phyloP scores from a whole-genome alignment of 2,113 vertebrate species.

The Monopterus albus region DNA sequence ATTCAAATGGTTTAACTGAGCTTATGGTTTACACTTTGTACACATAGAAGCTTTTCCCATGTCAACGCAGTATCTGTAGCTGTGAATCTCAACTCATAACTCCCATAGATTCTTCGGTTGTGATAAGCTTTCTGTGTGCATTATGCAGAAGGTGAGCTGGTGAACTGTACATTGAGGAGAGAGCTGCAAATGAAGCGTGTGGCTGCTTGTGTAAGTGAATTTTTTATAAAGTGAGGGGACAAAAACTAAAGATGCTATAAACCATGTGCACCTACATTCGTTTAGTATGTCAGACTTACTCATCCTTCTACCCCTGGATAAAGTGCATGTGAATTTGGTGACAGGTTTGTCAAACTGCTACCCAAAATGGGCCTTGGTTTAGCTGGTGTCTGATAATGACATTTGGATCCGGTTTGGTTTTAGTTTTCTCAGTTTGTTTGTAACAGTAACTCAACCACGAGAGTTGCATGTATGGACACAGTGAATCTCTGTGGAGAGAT shows the following conservation, averaged over 20 bases:
- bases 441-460: constrained; percentile 90
- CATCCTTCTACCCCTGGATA: constrained; percentile 81
- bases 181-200: constrained; percentile 57
- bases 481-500: constrained; percentile 88
- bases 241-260: constrained; percentile 77
- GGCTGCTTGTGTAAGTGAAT: constrained; percentile 63
- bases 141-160: constrained; percentile 46
- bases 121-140: constrained; percentile 68
- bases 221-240: constrained; percentile 53
- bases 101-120: constrained; percentile 72
- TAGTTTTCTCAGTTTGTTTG: constrained; percentile 60
- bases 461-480: constrained; percentile 95
- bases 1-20: constrained; percentile 51
- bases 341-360: constrained; percentile 87
- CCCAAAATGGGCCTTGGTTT: constrained; percentile 83
- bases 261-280: constrained; percentile 82
- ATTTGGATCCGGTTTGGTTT: constrained; percentile 67
- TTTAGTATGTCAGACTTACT: constrained; percentile 85
- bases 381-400: constrained; percentile 79
- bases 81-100: constrained; percentile 53
- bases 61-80: constrained; percentile 81
- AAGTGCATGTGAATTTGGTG: constrained; percentile 90
- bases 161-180: constrained; percentile 65
- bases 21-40: constrained; percentile 75
- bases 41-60: constrained; percentile 82